Conservation (phyloP, 2,797 vertebrate genomes). For the Poeciliopsis gracilis region DNA sequence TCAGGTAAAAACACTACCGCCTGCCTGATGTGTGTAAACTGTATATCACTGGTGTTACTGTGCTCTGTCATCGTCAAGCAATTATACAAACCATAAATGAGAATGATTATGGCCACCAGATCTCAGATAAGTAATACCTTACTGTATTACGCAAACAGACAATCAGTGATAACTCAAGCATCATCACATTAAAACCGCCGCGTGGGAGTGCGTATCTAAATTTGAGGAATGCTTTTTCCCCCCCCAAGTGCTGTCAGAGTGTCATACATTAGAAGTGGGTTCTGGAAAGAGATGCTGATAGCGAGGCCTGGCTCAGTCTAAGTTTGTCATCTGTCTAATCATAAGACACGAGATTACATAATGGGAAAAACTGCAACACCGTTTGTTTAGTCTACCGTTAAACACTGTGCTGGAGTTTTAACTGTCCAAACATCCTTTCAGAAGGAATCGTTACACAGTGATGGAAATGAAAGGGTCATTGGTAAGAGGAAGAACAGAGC, state of each 20-base stretch:
- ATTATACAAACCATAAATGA: conserved; percentile 43
- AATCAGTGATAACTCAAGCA: not conserved
- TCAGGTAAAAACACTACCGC: conserved; percentile 46
- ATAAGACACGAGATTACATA: conserved; percentile 21
- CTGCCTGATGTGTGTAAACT: conserved; percentile 24
- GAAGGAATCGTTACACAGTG: not conserved
- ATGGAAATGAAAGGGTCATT: not conserved
- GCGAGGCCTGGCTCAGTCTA: conserved; percentile 50
- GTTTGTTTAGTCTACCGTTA: conserved; percentile 39
- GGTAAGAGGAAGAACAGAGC: not conserved
- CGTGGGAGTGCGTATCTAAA: conserved; percentile 28
- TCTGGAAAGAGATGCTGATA: conserved; percentile 55
- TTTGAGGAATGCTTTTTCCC: conserved; percentile 28
- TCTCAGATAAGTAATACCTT: conserved; percentile 21
- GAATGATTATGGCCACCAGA: conserved; percentile 33
- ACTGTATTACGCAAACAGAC: conserved; percentile 13
- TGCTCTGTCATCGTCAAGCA: conserved; percentile 61
- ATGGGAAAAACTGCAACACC: conserved; percentile 1
- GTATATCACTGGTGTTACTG: conserved; percentile 26
- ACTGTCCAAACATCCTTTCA: not conserved
- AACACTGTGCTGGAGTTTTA: not conserved
- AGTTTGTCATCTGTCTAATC: conserved; percentile 55
- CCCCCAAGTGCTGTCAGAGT: conserved; percentile 53
- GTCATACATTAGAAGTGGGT: conserved; percentile 46
- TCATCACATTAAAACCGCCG: not conserved